Conservation (phyloP, 2,888 invertebrate species). For the Caenorhabditis afra region DNA sequence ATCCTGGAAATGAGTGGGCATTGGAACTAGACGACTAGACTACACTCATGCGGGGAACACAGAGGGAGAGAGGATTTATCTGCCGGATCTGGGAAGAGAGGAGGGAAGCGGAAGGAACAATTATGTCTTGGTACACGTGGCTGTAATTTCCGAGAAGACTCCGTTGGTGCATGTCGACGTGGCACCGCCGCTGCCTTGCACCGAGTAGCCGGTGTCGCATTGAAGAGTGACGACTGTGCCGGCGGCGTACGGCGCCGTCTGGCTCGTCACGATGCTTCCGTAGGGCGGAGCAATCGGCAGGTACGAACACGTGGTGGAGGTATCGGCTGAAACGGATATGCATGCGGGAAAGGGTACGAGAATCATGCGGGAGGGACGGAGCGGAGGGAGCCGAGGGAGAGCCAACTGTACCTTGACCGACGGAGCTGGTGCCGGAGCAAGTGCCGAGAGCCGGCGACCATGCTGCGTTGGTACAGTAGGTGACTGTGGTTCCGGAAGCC, state of each 20-base stretch:
- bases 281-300: conserved; percentile 44
- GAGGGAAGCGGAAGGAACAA: neutral
- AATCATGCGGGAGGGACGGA: conserved; percentile 1
- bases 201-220: conserved; percentile 55
- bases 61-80: conserved; percentile 12
- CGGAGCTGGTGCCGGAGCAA: conserved; percentile 33
- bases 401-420: conserved; percentile 27
- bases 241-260: conserved; percentile 22
- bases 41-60: conserved; percentile 1
- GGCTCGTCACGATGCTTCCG: conserved; percentile 32
- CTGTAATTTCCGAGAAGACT: conserved; percentile 42
- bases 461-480: conserved; percentile 50
- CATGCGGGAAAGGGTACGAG: conserved; percentile 14
- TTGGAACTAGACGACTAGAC: conserved; percentile 7
- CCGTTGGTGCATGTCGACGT: conserved; percentile 54
- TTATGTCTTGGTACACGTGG: conserved; percentile 31
- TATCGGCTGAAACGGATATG: conserved; percentile 18
- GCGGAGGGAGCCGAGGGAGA: neutral
- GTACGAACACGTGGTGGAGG: conserved; percentile 27
- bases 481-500: conserved; percentile 41
- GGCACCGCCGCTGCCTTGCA: conserved; percentile 21
- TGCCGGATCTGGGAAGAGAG: conserved; percentile 1
- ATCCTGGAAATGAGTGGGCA: conserved; percentile 49
- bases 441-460: conserved; percentile 62
- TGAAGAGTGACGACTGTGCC: conserved; percentile 54